Percentiles rank a stretch among this genome's conserved stretches.
Conservation (phyloP, 35 echinoderm and acorn worm genomes). For the Anneissia japonica region DNA sequence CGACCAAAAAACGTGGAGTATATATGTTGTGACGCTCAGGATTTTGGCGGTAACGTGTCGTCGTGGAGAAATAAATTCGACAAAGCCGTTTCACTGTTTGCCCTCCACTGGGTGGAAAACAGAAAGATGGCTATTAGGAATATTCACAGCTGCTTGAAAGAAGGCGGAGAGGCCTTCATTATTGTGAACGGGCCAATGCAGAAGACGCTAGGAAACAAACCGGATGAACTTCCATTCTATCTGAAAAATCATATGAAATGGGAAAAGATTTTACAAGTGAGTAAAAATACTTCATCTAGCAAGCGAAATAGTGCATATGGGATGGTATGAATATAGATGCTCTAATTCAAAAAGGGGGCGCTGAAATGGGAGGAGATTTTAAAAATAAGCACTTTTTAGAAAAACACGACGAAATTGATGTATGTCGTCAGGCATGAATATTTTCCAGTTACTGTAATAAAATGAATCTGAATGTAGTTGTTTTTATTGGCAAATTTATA, state of each 20-base stretch:
- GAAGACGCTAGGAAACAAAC: neutral
- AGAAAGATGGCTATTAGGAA: neutral
- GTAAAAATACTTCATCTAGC: too few species aligned
- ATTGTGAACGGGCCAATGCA: neutral
- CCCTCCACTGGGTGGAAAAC: neutral
- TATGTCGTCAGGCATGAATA: too few species aligned
- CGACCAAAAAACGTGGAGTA: neutral
- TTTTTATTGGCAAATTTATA: too few species aligned
- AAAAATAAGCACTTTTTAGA: too few species aligned
- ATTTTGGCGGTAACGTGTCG: neutral
- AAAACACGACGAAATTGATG: too few species aligned
- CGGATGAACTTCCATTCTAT: neutral
- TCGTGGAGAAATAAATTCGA: neutral
- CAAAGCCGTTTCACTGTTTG: neutral
- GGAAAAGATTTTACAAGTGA: too few species aligned
- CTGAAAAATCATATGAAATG: neutral
- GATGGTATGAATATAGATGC: too few species aligned
- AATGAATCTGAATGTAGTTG: too few species aligned
- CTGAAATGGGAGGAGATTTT: too few species aligned
- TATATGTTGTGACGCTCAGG: neutral
- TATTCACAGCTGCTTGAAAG: neutral
- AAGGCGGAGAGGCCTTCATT: neutral
- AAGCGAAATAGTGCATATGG: too few species aligned
- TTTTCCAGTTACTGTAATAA: too few species aligned
- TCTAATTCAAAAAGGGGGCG: too few species aligned